These are phyloP conservation scores for Euzetes globulus DNA, from an alignment of 2,888 invertebrate genomes.

Conservation along the genomic window DNA sequence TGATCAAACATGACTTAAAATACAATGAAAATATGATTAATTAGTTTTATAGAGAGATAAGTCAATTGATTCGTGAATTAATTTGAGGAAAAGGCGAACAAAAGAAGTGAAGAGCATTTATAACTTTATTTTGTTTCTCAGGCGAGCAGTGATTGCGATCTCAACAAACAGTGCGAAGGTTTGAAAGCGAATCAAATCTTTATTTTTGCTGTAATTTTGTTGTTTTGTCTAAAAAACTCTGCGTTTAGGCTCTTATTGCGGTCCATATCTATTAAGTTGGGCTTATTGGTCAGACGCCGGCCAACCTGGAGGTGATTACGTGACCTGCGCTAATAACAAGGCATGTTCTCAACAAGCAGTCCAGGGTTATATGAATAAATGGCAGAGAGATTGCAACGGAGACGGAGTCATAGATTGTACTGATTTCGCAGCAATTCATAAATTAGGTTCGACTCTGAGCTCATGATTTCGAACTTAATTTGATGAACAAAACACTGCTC, in stretches of 20 bases:
- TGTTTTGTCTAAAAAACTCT: not conserved
- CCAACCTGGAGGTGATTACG: conserved; percentile 58
- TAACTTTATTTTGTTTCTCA: conserved; percentile 5
- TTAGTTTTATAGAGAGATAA: too few species aligned
- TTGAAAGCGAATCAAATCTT: not conserved
- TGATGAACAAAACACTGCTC: not conserved
- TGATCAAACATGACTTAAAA: too few species aligned
- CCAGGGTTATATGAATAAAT: conserved; percentile 66
- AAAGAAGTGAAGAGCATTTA: not conserved
- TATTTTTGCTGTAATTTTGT: not conserved
- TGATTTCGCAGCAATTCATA: conserved; percentile 41
- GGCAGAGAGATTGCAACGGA: conserved; percentile 40
- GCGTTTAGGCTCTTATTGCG: conserved; percentile 55
- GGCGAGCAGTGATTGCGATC: conserved; percentile 47
- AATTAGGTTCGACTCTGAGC: conserved; percentile 37
- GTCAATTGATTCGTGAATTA: not conserved
- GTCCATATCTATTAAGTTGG: conserved; percentile 76
- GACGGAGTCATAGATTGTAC: conserved; percentile 39
- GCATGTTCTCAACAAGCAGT: conserved; percentile 67
- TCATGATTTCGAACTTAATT: not conserved
- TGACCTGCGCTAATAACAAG: conserved; percentile 65
- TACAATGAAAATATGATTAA: too few species aligned
- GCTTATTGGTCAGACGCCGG: conserved; percentile 77
- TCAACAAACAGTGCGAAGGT: conserved; percentile 54
- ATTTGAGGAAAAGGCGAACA: not conserved